A percentile compares a stretch with the other conserved stretches of the same genome.
Conservation (phyloP, 35 echinoderm and acorn worm genomes). For the Nesometra sesokonis region DNA sequence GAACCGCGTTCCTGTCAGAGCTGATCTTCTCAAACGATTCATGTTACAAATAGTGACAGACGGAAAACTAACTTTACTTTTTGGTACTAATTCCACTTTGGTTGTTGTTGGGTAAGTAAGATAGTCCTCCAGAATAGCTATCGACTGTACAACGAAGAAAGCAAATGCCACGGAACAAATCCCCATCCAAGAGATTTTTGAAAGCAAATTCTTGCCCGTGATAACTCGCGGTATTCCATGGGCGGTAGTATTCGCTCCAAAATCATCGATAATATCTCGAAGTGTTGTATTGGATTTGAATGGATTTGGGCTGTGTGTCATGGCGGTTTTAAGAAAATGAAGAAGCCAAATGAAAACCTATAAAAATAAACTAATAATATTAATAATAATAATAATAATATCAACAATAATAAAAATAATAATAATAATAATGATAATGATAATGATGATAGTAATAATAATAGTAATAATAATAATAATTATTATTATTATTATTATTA, state of each 20-base stretch:
- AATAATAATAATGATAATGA: too few species aligned
- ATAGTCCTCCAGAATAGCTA: slow-evolving; percentile 22
- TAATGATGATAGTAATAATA: too few species aligned
- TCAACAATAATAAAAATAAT: too few species aligned
- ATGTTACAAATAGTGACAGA: slow-evolving; percentile 86
- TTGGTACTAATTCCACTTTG: slow-evolving; percentile 48
- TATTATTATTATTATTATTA: too few species aligned
- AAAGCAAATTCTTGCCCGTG: slow-evolving; percentile 3
- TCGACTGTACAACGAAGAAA: slow-evolving; percentile 29
- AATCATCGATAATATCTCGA: slow-evolving; percentile 10
- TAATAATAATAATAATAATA: too few species aligned
- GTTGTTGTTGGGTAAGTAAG: slow-evolving; percentile 48
- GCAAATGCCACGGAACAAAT: slow-evolving; percentile 8
- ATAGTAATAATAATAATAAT: too few species aligned
- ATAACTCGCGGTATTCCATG: slow-evolving; percentile 66
- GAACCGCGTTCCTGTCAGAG: background rate
- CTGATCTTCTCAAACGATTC: slow-evolving; percentile 63
- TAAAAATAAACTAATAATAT: too few species aligned
- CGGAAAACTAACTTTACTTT: slow-evolving; percentile 34
- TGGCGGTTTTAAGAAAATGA: too few species aligned
- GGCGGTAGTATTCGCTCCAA: slow-evolving; percentile 42
- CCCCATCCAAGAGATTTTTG: slow-evolving; percentile 53
- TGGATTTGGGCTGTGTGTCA: background rate
- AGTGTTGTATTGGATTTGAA: background rate
- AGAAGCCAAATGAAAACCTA: too few species aligned